Percentiles rank a stretch among this genome's conserved stretches.
Conservation (phyloP, 1,140 invertebrate species). For the Contarinia nasturtii region DNA sequence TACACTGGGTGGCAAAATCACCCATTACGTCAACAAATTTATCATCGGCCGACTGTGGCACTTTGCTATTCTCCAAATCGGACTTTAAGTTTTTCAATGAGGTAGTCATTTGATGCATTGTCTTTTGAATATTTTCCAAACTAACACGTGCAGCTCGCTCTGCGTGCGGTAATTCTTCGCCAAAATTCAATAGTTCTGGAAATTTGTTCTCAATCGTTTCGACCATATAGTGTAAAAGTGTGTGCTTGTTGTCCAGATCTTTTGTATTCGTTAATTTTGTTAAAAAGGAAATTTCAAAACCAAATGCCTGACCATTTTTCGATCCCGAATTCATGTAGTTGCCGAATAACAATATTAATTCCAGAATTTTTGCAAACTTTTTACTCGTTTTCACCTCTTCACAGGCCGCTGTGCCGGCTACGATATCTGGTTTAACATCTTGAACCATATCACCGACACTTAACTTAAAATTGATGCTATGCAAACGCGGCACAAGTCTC, state of each 20-base stretch:
- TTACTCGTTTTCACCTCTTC: slow-evolving; percentile 81
- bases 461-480: slow-evolving; percentile 75
- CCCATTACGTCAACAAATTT: slow-evolving; percentile 67
- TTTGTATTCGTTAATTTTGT: slow-evolving; percentile 91
- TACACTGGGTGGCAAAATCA: slow-evolving; percentile 57
- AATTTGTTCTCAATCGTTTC: slow-evolving; percentile 76
- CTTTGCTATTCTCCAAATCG: slow-evolving; percentile 63
- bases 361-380: slow-evolving; percentile 78
- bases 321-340: slow-evolving; percentile 94
- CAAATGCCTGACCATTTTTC: slow-evolving; percentile 80
- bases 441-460: slow-evolving; percentile 47
- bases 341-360: slow-evolving; percentile 75
- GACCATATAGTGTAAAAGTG: slow-evolving; percentile 81
- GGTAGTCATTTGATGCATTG: slow-evolving; percentile 67
- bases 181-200: slow-evolving; percentile 63
- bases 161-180: slow-evolving; percentile 74
- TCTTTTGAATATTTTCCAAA: slow-evolving; percentile 67
- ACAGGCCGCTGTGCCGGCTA: slow-evolving; percentile 84
- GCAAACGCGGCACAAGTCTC: slow-evolving; percentile 65
- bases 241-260: slow-evolving; percentile 81
- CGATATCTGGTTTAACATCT: slow-evolving; percentile 90
- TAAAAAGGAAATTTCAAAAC: slow-evolving; percentile 91
- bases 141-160: slow-evolving; percentile 68
- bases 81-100: slow-evolving; percentile 72
- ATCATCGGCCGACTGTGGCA: slow-evolving; percentile 60